Base-by-base conservation (phyloP, 1,140 invertebrate species). In the Ptiloglossa arizonensis region DNA sequence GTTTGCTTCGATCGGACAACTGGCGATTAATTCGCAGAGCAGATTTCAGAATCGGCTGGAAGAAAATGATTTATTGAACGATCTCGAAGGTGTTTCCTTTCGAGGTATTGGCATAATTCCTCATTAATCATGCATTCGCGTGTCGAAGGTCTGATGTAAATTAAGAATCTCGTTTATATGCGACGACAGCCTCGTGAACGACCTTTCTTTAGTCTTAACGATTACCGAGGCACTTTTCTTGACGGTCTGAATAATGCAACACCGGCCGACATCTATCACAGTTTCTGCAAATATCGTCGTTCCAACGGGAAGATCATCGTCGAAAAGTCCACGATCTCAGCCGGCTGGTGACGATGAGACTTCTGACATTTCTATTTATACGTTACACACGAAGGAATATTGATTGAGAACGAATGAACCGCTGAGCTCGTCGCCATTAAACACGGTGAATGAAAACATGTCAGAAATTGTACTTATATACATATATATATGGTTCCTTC, bases 161-260 rank as follows among this genome's bases (percentile, higher is more conserved):
- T 77, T 50, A 77, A 62, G 57, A 41, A 71, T 41, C 32, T 60
- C 38, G 35, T 32, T 76, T 69, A n/a, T 22, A 60, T 22, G 15
- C 35, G 32, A 11, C 17, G 32, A 5, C 41, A 22, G 27, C 1
- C 62, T 62, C 24, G 8, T 4, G 11, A 29, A 50, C 29, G 69
- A 73, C 52, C 64, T 66, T 41, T 56, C 46, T 22, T 41, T 15
- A 8, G 11, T 38, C 46, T 56, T 69, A 82, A 79, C 80, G 82
- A 83, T 74, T 82, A 27, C 41, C 6, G 32, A 38, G 19, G 5
- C 29, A 79, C 52, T 81, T 62, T 82, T 48, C 35, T 69, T 22
- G 63, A 41, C 22, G n/a, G 13, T 54, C 38, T 79, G 69, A 82
- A 82, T 82, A 82, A 83, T 81, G 69, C 24, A 82, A 74, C n/a